A percentile compares a stretch with the other conserved stretches of the same genome.
Evolutionary conservation across 2,888 invertebrate genomes (phyloP).

Genomic region (Plagodis dolabraria): DNA sequence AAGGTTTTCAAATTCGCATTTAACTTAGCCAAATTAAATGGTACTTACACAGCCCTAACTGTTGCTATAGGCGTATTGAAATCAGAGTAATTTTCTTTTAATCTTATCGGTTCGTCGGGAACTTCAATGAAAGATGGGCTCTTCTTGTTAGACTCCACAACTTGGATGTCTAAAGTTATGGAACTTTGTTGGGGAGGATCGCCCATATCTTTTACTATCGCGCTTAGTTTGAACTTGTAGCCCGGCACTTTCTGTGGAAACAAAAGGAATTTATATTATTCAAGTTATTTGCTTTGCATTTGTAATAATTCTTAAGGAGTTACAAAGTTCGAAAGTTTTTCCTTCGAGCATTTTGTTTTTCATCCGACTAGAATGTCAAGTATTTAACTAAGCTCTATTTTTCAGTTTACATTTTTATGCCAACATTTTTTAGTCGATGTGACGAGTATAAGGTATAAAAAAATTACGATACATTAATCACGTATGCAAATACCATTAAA

Average conservation of each 20-base stretch:
- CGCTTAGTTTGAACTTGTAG: slow-evolving; percentile 88
- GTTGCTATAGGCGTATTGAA: slow-evolving; percentile 89
- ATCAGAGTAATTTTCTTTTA: slow-evolving; percentile 90
- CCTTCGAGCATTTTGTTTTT: not conserved
- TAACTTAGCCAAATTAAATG: slow-evolving; percentile 38
- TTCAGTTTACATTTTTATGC: too few relatives aligned
- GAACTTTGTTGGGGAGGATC: slow-evolving; percentile 86
- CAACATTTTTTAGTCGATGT: too few relatives aligned
- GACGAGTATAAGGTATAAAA: too few relatives aligned
- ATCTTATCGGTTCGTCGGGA: slow-evolving; percentile 85
- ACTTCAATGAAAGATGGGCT: slow-evolving; percentile 89
- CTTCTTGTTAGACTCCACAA: slow-evolving; percentile 95
- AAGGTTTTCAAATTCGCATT: slow-evolving; percentile 41
- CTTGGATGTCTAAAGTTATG: slow-evolving; percentile 92
- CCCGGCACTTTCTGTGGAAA: slow-evolving; percentile 84
- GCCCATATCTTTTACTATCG: slow-evolving; percentile 92
- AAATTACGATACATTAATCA: too few relatives aligned
- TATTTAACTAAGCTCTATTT: not conserved
- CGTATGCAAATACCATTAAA: too few relatives aligned
- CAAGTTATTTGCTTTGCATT: slow-evolving; percentile 24
- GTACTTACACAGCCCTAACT: slow-evolving; percentile 88
- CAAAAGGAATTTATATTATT: slow-evolving; percentile 38
- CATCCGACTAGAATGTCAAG: not conserved
- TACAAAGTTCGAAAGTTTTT: slow-evolving; percentile 11
- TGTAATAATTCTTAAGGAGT: slow-evolving; percentile 31